phyloP scores from a whole-genome alignment of 2,797 vertebrate genomes.

The Sebastes nivosus region DNA sequence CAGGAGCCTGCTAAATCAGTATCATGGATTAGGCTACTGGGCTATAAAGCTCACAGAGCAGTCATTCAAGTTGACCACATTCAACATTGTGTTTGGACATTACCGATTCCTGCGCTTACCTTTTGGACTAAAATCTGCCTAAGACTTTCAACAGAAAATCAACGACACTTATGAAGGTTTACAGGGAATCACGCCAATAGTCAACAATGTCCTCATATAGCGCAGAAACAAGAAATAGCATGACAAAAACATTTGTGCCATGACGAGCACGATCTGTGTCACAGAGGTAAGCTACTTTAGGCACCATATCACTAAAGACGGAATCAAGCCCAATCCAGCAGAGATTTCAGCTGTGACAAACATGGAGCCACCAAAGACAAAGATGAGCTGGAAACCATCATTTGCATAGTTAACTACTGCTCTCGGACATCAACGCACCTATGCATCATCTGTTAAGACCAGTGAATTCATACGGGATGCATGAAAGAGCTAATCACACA shows the following conservation, averaged over 20 bases:
- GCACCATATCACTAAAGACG: neutral
- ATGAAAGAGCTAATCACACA: neutral
- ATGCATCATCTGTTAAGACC: neutral
- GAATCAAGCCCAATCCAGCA: constrained; percentile 8
- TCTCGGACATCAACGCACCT: neutral
- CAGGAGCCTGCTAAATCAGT: constrained; percentile 2
- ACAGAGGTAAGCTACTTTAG: constrained; percentile 44
- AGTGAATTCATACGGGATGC: neutral
- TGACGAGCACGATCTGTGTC: constrained; percentile 25
- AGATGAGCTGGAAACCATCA: neutral
- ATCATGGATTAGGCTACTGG: constrained; percentile 15
- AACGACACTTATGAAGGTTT: neutral
- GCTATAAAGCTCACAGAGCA: constrained; percentile 12
- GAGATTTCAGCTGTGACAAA: neutral
- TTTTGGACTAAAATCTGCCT: constrained; percentile 6
- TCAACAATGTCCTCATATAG: constrained; percentile 19
- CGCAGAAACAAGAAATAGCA: constrained; percentile 13
- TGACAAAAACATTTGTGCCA: constrained; percentile 1
- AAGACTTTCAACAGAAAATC: neutral
- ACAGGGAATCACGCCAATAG: neutral
- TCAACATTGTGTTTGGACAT: constrained; percentile 21
- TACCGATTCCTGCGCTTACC: constrained; percentile 1
- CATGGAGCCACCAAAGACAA: neutral
- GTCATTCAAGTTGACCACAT: constrained; percentile 29
- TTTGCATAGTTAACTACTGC: neutral